A percentile compares a stretch with the other conserved stretches of the same genome.
phyloP scores from a whole-genome alignment of 2,797 vertebrate genomes.

The Manis javanica region DNA sequence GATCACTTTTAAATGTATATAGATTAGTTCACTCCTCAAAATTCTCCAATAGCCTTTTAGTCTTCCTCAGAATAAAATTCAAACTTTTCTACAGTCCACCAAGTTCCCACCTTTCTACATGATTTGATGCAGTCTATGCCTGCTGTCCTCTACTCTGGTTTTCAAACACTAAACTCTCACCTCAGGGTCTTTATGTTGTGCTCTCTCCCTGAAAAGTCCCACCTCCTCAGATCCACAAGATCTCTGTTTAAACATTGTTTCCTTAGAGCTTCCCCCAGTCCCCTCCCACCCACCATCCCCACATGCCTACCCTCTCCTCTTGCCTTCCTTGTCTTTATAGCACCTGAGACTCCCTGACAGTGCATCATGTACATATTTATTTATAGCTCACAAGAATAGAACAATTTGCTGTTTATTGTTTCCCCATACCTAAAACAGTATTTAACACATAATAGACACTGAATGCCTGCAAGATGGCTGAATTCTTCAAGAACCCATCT shows the following conservation, averaged over 20 bases:
- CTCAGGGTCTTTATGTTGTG: background rate
- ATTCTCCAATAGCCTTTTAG: background rate
- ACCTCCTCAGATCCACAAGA: background rate
- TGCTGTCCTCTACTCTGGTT: background rate
- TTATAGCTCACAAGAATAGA: background rate
- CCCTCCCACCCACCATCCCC: background rate
- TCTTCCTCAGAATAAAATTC: constrained; percentile 2
- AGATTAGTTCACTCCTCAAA: background rate
- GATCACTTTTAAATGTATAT: background rate
- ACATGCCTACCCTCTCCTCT: background rate
- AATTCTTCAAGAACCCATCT: background rate
- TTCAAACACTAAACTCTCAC: background rate
- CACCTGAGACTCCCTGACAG: background rate
- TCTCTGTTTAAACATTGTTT: background rate
- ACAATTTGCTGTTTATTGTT: background rate
- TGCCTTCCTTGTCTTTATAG: background rate
- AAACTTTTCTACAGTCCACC: background rate
- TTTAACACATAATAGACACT: background rate
- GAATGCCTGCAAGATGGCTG: background rate
- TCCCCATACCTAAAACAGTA: background rate
- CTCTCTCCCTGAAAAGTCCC: background rate
- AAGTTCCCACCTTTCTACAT: background rate
- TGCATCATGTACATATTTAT: background rate
- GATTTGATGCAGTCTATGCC: background rate
- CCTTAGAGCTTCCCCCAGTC: background rate